Base-by-base conservation (phyloP, 2,113 vertebrate genomes). In the Ciconia boyciana region DNA sequence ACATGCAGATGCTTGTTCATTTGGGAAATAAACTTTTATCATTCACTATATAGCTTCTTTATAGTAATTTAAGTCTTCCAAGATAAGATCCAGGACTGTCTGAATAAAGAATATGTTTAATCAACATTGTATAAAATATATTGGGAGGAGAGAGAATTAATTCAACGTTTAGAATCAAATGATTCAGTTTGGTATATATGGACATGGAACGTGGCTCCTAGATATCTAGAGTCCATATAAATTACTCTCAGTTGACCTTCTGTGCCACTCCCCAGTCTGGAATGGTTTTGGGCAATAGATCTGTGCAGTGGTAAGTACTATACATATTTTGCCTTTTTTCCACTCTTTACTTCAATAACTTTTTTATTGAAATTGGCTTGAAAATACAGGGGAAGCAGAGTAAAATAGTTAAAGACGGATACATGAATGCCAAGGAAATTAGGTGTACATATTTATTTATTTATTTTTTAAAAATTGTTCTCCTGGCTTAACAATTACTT, bases 181-280 rank as follows among this genome's bases (percentile, higher is more conserved):
- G 3, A 43, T 76, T 94, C 15, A 20, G 2, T 89, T 69, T 55
- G 8, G 4, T 80, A 5, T 61, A 18, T 80, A 31, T 14, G 34
- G 5, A 34, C 3, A 2, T 11, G 31, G 11, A 58, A 69, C 8
- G 1, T 68, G 7, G 5, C 24, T 96, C 5, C 11, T 60, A 28
- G 46, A 31, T 74, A 7, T 15, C 41, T 60, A 14, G 52, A 16
- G 11, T 46, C 34, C 10, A 6, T 46, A 12, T 68, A 78, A 44
- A 34, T 87, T 39, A 32, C 64, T 26, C 11, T 48, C 6, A 72
- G 16, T 28, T 82, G 36, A 5, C 4, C 8, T 69, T 62, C n/a
- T 58, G 16, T 77, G 34, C 17, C 6, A 20, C 4, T 80, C 4
- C n/a, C 3, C 6, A 15, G 0, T 51, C 16, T 64, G 39, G 10